Conservation (phyloP, 1,140 invertebrate genomes). For the Drosophila ambigua region DNA sequence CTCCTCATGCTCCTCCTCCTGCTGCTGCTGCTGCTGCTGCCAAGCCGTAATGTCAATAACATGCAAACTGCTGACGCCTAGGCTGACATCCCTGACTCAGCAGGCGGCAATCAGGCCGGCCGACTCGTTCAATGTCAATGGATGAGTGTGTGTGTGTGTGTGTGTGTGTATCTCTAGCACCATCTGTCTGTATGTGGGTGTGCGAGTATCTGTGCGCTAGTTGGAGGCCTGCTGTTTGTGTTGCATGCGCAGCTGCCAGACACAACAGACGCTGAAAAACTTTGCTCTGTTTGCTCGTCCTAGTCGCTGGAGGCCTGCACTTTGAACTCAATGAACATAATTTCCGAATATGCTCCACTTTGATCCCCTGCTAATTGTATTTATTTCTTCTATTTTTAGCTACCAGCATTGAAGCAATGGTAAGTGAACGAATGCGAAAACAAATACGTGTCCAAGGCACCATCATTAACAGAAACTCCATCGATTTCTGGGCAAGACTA, state of each 20-base stretch:
- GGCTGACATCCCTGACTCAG: slow-evolving; percentile 63
- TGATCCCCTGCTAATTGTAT: slow-evolving; percentile 8
- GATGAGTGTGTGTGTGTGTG: neutral
- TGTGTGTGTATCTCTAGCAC: neutral
- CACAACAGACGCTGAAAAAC: slow-evolving; percentile 14
- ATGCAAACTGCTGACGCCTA: slow-evolving; percentile 48
- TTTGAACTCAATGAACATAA: neutral
- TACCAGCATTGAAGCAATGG: slow-evolving; percentile 6
- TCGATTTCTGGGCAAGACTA: slow-evolving; percentile 9
- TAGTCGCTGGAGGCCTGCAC: slow-evolving; percentile 2
- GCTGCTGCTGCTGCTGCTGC: neutral
- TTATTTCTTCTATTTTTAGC: slow-evolving; percentile 32
- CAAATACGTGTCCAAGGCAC: neutral
- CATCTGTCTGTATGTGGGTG: slow-evolving; percentile 3
- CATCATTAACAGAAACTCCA: slow-evolving; percentile 3
- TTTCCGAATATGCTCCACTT: neutral
- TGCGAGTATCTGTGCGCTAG: neutral
- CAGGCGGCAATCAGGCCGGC: slow-evolving; percentile 66
- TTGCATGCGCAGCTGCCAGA: slow-evolving; percentile 31
- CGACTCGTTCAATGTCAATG: slow-evolving; percentile 53
- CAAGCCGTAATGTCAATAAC: slow-evolving; percentile 57
- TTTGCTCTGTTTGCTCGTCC: neutral
- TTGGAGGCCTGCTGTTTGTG: slow-evolving; percentile 3
- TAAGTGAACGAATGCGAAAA: slow-evolving; percentile 17
- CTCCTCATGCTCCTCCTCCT: neutral